Conservation (phyloP, 2,113 vertebrate genomes). For the Platycercus adscitus region DNA sequence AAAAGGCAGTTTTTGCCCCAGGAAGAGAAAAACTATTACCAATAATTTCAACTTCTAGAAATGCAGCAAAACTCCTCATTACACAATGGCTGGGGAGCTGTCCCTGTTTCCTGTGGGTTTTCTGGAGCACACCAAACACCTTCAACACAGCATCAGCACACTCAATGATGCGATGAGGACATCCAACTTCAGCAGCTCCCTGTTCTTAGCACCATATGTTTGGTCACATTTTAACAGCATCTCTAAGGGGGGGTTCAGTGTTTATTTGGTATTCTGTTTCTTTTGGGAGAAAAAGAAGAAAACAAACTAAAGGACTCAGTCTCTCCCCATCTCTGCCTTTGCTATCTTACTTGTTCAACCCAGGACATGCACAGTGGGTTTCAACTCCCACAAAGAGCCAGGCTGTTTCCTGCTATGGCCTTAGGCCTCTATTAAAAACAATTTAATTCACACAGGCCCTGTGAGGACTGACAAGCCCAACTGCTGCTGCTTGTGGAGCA, state of each 20-base stretch:
- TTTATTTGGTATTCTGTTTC: neutral
- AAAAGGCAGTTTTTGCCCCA: neutral
- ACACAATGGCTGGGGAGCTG: rapidly evolving
- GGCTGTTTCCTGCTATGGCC: conserved; percentile 54
- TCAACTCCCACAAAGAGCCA: conserved; percentile 31
- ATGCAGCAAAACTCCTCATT: neutral
- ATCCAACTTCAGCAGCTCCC: neutral
- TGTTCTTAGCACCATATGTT: neutral
- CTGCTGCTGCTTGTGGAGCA: neutral
- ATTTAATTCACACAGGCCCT: conserved; percentile 54
- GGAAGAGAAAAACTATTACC: neutral
- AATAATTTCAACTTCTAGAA: neutral
- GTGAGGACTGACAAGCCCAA: conserved; percentile 59
- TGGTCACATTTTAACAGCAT: neutral
- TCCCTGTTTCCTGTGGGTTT: neutral
- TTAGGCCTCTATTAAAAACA: conserved; percentile 60
- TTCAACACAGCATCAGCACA: neutral
- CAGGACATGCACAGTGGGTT: conserved; percentile 1
- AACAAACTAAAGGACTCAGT: neutral
- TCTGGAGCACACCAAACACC: neutral
- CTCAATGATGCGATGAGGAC: neutral
- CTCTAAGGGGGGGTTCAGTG: neutral
- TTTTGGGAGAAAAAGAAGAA: neutral
- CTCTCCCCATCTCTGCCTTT: neutral
- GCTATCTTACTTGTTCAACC: neutral